Conservation (phyloP, 2,888 invertebrate genomes). For the Acholoe squamosa region DNA sequence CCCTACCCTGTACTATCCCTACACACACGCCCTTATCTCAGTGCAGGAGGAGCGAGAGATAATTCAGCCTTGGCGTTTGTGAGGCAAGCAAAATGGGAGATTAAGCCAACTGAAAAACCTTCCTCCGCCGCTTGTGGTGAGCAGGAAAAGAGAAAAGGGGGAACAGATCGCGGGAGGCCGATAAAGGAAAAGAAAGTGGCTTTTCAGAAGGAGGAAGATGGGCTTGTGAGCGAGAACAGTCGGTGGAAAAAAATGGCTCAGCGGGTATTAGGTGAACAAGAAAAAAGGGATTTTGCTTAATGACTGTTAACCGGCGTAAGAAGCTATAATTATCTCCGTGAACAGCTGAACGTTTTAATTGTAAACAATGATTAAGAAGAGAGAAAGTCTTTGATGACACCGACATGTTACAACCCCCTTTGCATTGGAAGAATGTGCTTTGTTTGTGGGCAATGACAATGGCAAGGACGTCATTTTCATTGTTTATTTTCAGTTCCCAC, state of each 20-base stretch:
- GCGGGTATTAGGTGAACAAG: conserved; percentile 26
- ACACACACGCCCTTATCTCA: not conserved
- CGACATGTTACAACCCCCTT: not conserved
- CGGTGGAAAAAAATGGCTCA: not conserved
- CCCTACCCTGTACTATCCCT: conserved; percentile 15
- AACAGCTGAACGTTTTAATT: conserved; percentile 33
- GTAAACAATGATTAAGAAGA: conserved; percentile 52
- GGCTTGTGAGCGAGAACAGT: not conserved
- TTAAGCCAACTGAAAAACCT: conserved; percentile 6
- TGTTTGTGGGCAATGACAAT: no score
- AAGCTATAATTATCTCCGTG: conserved; percentile 45
- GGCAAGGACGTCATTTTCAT: no score
- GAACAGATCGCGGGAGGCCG: not conserved
- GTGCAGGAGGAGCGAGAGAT: not conserved
- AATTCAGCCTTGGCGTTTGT: conserved; percentile 25
- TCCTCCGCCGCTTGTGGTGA: not conserved
- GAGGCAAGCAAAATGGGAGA: conserved; percentile 35
- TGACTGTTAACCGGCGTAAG: conserved; percentile 46
- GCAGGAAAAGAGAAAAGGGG: not conserved
- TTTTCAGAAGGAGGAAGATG: not conserved
- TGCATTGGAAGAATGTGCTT: no score
- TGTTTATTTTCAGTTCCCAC: no score
- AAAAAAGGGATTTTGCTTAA: conserved; percentile 42
- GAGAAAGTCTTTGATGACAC: not conserved
- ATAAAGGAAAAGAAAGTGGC: not conserved